These are phyloP conservation scores for Mormyrops boulengeri DNA, from an alignment of 2,797 vertebrate species.

Conservation along the genomic window DNA sequence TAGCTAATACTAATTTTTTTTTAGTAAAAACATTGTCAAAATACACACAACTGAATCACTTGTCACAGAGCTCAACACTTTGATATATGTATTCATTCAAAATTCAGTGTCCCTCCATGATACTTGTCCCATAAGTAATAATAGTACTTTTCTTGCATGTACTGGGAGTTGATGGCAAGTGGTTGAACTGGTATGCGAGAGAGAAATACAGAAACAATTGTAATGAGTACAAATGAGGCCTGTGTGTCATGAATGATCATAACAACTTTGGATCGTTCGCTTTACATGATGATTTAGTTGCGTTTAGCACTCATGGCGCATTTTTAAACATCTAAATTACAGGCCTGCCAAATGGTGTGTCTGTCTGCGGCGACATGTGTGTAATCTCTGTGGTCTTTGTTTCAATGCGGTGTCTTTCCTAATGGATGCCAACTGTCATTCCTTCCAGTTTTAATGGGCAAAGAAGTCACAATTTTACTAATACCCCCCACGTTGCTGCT, in stretches of 20 bases:
- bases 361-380: slow-evolving; percentile 58
- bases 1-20: not conserved
- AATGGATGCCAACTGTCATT: slow-evolving; percentile 63
- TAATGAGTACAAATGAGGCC: slow-evolving; percentile 62
- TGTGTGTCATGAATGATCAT: slow-evolving; percentile 31
- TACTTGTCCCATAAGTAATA: not conserved
- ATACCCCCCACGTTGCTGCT: slow-evolving; percentile 47
- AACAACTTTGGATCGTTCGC: slow-evolving; percentile 49
- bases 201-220: slow-evolving; percentile 52
- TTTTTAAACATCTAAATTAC: slow-evolving; percentile 69
- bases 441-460: slow-evolving; percentile 38
- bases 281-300: slow-evolving; percentile 57
- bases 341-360: slow-evolving; percentile 51
- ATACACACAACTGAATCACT: not conserved
- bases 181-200: slow-evolving; percentile 59
- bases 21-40: not conserved
- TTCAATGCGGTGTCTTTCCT: slow-evolving; percentile 53
- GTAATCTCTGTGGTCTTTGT: slow-evolving; percentile 54
- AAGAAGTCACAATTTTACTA: slow-evolving; percentile 58
- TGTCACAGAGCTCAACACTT: slow-evolving; percentile 22
- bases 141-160: not conserved
- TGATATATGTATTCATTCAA: not conserved
- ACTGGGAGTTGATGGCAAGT: slow-evolving; percentile 20
- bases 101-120: not conserved
- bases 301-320: slow-evolving; percentile 55